Conservation (phyloP, 2,797 vertebrate species). For the Pantherophis vulpinus region DNA sequence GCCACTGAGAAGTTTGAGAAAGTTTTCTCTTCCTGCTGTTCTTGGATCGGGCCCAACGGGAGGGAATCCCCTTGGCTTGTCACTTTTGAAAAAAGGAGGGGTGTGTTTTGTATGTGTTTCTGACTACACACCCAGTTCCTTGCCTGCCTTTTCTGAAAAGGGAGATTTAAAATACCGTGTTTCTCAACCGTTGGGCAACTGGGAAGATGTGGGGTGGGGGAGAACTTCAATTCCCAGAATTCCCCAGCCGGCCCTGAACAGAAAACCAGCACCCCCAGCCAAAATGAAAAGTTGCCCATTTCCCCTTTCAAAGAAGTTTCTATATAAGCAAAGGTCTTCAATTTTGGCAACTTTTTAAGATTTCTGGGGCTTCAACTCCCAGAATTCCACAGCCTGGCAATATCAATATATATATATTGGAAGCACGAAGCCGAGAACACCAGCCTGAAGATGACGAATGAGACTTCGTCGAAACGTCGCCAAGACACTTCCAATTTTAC, state of each 20-base stretch:
- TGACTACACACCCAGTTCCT: background rate
- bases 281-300: background rate
- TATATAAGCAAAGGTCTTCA: no score
- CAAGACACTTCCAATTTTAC: no score
- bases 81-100: background rate
- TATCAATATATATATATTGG: no score
- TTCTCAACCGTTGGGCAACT: background rate
- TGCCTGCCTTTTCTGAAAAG: background rate
- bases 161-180: background rate
- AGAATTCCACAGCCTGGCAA: no score
- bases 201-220: background rate
- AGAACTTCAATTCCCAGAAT: background rate
- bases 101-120: background rate
- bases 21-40: background rate
- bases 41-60: background rate
- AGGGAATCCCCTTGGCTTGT: background rate
- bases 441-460: no score
- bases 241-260: background rate
- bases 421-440: no score
- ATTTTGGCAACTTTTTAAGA: no score
- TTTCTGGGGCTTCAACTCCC: no score
- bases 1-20: background rate
- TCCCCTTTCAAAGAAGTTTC: background rate
- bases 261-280: background rate
- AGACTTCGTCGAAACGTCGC: no score